These are phyloP conservation scores for Octodon degus DNA, from an alignment of 2,113 vertebrate species.

Conservation along the genomic window DNA sequence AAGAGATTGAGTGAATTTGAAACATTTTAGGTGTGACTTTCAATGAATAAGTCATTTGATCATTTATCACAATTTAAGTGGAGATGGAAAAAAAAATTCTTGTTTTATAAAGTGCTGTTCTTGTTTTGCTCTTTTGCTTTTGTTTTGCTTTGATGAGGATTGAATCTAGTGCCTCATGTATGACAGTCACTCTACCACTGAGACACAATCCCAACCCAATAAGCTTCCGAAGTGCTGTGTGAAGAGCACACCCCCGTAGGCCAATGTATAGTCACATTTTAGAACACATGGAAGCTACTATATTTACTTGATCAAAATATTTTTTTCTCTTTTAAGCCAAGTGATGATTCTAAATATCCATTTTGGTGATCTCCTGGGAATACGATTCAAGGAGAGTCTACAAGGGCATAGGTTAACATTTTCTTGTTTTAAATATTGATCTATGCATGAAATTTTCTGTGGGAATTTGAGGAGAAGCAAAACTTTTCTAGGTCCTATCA, in stretches of 20 bases:
- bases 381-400: neutral
- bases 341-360: neutral
- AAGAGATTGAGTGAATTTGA: neutral
- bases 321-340: neutral
- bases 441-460: neutral
- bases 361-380: neutral
- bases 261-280: neutral
- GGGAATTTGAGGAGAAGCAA: neutral
- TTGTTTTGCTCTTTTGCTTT: neutral
- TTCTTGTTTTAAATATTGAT: neutral
- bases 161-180: neutral
- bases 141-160: too few species aligned
- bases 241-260: neutral
- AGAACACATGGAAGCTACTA: neutral
- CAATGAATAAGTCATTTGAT: neutral
- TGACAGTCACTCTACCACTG: neutral
- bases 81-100: neutral
- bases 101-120: neutral
- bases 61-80: neutral
- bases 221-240: neutral
- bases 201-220: neutral
- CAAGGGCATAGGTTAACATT: neutral
- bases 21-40: conserved; percentile 33
- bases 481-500: neutral
- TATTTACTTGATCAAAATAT: neutral